Evolutionary conservation across 2,888 invertebrate genomes (phyloP).

Genomic region (Phrixothrix hirtus): DNA sequence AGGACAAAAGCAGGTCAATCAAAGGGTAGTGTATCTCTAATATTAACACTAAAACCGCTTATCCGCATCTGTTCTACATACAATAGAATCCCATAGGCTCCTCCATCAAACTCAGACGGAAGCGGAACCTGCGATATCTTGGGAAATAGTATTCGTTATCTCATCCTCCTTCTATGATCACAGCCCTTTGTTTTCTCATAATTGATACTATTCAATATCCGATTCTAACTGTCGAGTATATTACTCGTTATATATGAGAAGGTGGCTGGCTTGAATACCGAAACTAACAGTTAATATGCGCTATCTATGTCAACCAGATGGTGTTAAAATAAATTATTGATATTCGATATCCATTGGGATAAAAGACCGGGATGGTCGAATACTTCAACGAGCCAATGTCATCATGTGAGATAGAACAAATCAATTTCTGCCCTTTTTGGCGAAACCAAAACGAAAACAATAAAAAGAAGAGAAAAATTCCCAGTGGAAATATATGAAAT

Average conservation of each 20-base stretch:
- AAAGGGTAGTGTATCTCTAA: constrained; percentile 24
- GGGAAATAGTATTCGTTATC: constrained; percentile 31
- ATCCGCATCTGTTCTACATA: constrained; percentile 32
- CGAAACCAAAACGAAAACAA: constrained; percentile 2
- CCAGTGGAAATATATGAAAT: background rate
- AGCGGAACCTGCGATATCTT: constrained; percentile 42
- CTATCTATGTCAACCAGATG: constrained; percentile 21
- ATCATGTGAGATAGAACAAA: constrained; percentile 10
- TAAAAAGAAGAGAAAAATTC: constrained; percentile 8
- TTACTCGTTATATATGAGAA: constrained; percentile 15
- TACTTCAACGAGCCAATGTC: background rate
- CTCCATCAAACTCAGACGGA: constrained; percentile 39
- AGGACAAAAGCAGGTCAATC: constrained; percentile 28
- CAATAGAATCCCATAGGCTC: constrained; percentile 26
- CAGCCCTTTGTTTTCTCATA: constrained; percentile 43
- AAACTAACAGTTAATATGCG: constrained; percentile 23
- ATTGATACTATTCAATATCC: constrained; percentile 41
- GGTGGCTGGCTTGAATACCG: constrained; percentile 7
- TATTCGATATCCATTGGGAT: constrained; percentile 11
- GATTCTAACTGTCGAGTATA: constrained; percentile 18
- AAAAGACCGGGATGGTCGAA: constrained; percentile 1
- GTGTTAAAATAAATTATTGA: constrained; percentile 20
- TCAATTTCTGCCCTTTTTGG: background rate
- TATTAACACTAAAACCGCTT: constrained; percentile 27
- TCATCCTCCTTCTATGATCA: constrained; percentile 35